A percentile compares a stretch with the other conserved stretches of the same genome.
Conservation (phyloP, 2,113 vertebrate species). For the Calypte anna region DNA sequence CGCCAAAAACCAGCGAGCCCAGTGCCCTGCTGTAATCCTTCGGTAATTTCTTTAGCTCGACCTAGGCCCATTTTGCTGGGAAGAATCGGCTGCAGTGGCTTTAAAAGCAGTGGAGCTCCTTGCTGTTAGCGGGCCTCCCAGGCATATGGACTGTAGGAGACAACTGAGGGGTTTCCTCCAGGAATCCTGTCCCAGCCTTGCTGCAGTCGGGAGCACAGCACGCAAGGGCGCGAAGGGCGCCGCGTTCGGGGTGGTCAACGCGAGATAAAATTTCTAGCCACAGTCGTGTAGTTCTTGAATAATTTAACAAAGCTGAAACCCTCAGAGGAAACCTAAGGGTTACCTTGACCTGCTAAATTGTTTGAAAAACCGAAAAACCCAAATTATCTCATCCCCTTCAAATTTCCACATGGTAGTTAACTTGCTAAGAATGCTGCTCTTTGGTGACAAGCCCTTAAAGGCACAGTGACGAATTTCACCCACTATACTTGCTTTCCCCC, state of each 20-base stretch:
- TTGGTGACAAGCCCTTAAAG: conserved; percentile 40
- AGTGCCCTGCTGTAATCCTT: not conserved
- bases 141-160: not conserved
- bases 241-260: fast-evolving
- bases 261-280: not conserved
- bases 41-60: not conserved
- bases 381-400: conserved; percentile 4
- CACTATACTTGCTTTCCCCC: not conserved
- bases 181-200: not conserved
- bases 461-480: not conserved
- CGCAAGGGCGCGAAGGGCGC: not conserved
- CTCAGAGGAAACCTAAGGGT: not conserved
- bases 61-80: not conserved
- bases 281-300: not conserved
- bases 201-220: not conserved
- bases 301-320: not conserved
- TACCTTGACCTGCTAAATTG: conserved; percentile 8
- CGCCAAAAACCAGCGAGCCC: not conserved
- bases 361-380: conserved; percentile 19
- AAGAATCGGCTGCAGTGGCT: not conserved
- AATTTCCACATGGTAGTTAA: conserved; percentile 28
- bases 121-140: not conserved
- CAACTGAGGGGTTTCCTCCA: not conserved
- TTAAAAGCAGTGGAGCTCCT: not conserved
- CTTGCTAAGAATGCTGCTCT: conserved; percentile 10